A percentile compares a stretch with the other conserved stretches of the same genome.
phyloP scores from a whole-genome alignment of 2,113 vertebrate species.

The Hyaena hyaena region DNA sequence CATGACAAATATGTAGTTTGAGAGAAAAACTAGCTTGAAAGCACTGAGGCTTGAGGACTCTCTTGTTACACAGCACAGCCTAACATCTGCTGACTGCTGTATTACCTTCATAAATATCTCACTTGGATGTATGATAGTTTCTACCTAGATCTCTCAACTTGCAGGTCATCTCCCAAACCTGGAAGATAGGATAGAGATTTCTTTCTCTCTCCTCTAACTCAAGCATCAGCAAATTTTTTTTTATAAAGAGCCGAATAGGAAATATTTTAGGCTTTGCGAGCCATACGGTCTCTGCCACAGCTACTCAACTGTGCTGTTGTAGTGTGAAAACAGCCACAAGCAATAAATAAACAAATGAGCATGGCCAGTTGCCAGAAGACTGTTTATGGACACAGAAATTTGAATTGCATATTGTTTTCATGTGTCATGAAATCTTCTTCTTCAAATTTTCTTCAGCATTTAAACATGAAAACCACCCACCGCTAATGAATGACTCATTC shows the following conservation, averaged over 20 bases:
- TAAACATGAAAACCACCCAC: neutral
- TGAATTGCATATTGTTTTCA: neutral
- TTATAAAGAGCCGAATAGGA: neutral
- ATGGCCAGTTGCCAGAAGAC: neutral
- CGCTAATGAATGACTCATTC: neutral
- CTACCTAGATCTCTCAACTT: neutral
- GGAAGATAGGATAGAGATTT: neutral
- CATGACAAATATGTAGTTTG: neutral
- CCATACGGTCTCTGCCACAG: neutral
- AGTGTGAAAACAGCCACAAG: neutral
- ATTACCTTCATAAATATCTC: neutral
- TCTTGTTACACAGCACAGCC: neutral
- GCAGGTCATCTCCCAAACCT: neutral
- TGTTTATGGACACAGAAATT: neutral
- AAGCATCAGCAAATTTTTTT: neutral
- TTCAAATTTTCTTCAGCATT: neutral
- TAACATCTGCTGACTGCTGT: neutral
- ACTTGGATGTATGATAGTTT: neutral
- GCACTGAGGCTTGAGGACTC: neutral
- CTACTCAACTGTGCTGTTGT: neutral
- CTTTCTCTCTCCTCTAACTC: neutral
- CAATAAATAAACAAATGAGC: conserved; percentile 27
- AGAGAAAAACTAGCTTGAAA: neutral
- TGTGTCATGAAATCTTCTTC: neutral
- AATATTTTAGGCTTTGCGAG: conserved; percentile 32